Base-by-base conservation (phyloP, 1,140 invertebrate species). In the Psix sp. region DNA sequence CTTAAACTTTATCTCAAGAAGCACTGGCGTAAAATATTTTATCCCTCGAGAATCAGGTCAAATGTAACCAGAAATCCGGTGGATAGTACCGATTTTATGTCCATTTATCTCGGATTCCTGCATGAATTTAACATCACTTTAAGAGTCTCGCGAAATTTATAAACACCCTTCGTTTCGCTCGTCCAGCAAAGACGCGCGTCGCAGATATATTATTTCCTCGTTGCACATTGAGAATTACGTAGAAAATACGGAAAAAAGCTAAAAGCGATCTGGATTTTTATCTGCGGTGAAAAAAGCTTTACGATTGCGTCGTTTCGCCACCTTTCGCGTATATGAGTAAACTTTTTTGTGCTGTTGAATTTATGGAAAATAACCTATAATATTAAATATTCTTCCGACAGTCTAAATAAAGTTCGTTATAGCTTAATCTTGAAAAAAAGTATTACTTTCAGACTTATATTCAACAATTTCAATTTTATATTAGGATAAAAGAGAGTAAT, bases 221-320 rank as follows among this genome's bases (percentile, higher is more conserved):
- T 38, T 24, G 17, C 14, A 13, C 26, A 40, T 20, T 31, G 45
- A 49, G 52, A 72, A 52, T 72, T 38, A 63, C 51, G 51, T 49
- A 38, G 51, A 57, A 71, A 57, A 63, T 57, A 51, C 59, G 59
- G 14, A 63, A 71, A 71, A 49, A 51, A 39, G 59, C 51, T 49
- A 63, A 63, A 63, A 71, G 43, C 48, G 67, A 71, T 71, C 57
- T 49, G 67, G 48, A 63, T 65, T 63, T 57, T 70, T 51, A 63
- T 71, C 63, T 51, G 45, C 57, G 57, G 49, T 62, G 57, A 56
- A 62, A 62, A 42, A 65, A n/a, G 59, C 52, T 59, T 65, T 65
- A 21, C 52, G 42, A 20, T n/a, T n/a, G 31, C 57, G 63, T 71
- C 59, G 59, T 63, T 63, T 63, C 51, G 36, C 24, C 18, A 11